A percentile compares a stretch with the other conserved stretches of the same genome.
Evolutionary conservation across 2,113 vertebrate species (phyloP).

Genomic region (Onychostruthus taczanowskii): DNA sequence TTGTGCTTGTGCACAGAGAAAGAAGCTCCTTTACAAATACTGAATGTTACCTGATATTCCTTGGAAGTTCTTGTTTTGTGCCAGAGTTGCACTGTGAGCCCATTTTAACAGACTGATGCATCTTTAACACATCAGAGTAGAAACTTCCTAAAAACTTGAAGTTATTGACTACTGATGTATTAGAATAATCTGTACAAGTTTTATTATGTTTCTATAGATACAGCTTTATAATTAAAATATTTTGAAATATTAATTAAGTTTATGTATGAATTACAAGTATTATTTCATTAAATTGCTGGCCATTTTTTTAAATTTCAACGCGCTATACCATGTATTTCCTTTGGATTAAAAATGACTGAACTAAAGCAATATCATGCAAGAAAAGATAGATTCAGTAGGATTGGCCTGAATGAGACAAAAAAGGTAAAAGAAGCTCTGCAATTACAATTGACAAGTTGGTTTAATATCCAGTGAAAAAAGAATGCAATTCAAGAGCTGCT

Average conservation of each 20-base stretch:
- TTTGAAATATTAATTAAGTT: background rate
- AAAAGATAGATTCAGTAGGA: background rate
- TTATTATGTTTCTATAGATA: background rate
- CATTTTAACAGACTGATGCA: background rate
- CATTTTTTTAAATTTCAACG: background rate
- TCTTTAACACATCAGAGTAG: background rate
- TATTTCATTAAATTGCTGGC: background rate
- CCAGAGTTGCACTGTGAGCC: background rate
- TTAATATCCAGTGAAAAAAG: conserved; percentile 70
- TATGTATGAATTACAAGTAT: background rate
- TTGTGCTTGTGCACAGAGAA: background rate
- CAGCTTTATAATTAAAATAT: background rate
- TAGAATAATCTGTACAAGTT: background rate
- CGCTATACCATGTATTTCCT: background rate
- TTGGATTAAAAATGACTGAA: conserved; percentile 15
- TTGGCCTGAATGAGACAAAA: background rate
- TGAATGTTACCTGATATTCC: background rate
- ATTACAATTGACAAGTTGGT: conserved; percentile 72
- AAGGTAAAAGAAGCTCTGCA: conserved; percentile 2
- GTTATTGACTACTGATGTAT: background rate
- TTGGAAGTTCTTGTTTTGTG: background rate
- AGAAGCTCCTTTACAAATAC: background rate
- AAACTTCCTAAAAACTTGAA: background rate
- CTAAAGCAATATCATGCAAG: background rate
- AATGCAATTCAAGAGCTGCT: conserved; percentile 20